phyloP scores from a whole-genome alignment of 2,797 vertebrate genomes.

The Acanthopagrus latus region DNA sequence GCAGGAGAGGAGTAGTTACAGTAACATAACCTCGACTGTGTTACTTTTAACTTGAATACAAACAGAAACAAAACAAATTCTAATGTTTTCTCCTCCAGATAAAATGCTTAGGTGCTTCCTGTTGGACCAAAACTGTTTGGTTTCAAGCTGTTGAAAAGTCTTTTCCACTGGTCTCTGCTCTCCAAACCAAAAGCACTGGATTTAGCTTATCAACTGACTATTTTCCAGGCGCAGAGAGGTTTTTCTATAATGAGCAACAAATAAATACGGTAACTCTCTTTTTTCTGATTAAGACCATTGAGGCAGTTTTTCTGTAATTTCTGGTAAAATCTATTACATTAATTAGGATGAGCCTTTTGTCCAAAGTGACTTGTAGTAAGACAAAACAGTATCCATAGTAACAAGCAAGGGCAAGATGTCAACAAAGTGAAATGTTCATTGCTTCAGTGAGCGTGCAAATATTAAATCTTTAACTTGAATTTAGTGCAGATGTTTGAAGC shows the following conservation, averaged over 20 bases:
- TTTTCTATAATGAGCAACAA: neutral
- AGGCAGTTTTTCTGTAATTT: neutral
- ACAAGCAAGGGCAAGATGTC: neutral
- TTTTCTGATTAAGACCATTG: neutral
- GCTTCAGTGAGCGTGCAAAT: neutral
- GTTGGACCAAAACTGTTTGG: conserved; percentile 1
- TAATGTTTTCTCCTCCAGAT: neutral
- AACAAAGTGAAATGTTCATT: neutral
- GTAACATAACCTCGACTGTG: neutral
- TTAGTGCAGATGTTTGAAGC: neutral
- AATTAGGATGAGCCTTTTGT: neutral
- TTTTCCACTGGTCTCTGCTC: neutral
- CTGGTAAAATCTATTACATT: neutral
- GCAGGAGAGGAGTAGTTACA: conserved; percentile 1
- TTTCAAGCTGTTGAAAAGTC: neutral
- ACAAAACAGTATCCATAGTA: neutral
- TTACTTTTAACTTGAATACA: conserved; percentile 16
- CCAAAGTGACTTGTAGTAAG: neutral
- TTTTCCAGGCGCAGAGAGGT: neutral
- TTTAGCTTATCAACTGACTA: neutral
- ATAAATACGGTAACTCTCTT: neutral
- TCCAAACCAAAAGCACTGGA: neutral
- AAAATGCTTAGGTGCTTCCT: neutral
- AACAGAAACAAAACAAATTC: neutral
- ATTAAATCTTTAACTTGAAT: conserved; percentile 12